phyloP scores from a whole-genome alignment of 35 echinoderm and acorn worm genomes.

The Diadema setosum region DNA sequence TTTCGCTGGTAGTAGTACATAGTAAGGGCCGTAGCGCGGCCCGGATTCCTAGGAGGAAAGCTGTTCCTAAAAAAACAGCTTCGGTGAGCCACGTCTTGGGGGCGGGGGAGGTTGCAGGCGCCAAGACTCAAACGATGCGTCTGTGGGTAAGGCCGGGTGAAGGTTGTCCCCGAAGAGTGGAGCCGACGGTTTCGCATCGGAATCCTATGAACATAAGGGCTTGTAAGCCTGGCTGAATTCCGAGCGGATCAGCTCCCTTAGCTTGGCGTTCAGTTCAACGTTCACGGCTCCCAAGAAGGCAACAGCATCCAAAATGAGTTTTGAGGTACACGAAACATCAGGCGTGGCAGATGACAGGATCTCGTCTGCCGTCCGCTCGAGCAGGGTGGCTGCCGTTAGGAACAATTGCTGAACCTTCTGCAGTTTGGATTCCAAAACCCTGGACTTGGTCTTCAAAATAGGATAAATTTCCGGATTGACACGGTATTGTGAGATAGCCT shows the following conservation, averaged over 20 bases:
- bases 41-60: not conserved
- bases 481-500: not conserved
- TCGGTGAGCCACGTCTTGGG: not conserved
- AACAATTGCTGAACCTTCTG: not conserved
- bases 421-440: not conserved
- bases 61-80: too few species aligned
- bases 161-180: not conserved
- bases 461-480: not conserved
- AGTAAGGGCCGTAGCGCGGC: not conserved
- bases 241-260: not conserved
- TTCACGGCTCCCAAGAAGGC: not conserved
- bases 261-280: not conserved
- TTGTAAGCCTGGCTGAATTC: not conserved
- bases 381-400: not conserved
- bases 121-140: not conserved
- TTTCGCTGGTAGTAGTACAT: not conserved
- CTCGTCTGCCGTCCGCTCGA: not conserved
- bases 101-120: not conserved
- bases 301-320: not conserved
- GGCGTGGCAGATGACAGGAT: not conserved
- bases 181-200: not conserved
- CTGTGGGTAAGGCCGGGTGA: not conserved
- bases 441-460: not conserved
- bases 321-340: not conserved
- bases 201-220: not conserved